phyloP scores from a whole-genome alignment of 1,140 invertebrate species.

The Apis florea region DNA sequence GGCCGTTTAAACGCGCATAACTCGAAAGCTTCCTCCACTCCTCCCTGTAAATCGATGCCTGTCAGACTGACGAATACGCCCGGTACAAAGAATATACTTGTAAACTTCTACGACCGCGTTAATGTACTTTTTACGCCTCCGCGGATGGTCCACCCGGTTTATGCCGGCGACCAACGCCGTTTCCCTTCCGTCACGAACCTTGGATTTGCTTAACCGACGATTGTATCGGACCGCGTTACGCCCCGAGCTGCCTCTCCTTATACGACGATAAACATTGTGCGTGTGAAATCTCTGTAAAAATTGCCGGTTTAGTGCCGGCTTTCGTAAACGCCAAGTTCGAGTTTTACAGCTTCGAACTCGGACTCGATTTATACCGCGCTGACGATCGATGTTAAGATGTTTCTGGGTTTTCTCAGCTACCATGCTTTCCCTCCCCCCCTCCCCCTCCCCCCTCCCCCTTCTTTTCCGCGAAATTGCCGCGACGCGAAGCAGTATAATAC shows the following conservation, averaged over 20 bases:
- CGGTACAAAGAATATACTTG: conserved; percentile 62
- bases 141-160: conserved; percentile 52
- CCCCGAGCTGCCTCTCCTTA: neutral
- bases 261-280: neutral
- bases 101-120: conserved; percentile 64
- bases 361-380: neutral
- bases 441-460: too few species aligned
- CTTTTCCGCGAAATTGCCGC: too few species aligned
- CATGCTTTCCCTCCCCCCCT: too few species aligned
- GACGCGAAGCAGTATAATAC: too few species aligned
- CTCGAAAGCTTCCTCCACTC: conserved; percentile 26
- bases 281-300: neutral
- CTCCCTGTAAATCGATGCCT: conserved; percentile 62
- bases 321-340: neutral
- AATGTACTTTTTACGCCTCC: conserved; percentile 63
- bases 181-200: conserved; percentile 19
- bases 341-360: neutral
- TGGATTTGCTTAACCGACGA: conserved; percentile 23
- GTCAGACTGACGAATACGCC: conserved; percentile 42
- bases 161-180: conserved; percentile 33
- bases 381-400: neutral
- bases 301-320: neutral
- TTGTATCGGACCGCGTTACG: neutral
- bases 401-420: neutral
- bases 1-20: conserved; percentile 58